A percentile compares a stretch with the other conserved stretches of the same genome.
phyloP scores from a whole-genome alignment of 2,113 vertebrate genomes.

The Procavia capensis region DNA sequence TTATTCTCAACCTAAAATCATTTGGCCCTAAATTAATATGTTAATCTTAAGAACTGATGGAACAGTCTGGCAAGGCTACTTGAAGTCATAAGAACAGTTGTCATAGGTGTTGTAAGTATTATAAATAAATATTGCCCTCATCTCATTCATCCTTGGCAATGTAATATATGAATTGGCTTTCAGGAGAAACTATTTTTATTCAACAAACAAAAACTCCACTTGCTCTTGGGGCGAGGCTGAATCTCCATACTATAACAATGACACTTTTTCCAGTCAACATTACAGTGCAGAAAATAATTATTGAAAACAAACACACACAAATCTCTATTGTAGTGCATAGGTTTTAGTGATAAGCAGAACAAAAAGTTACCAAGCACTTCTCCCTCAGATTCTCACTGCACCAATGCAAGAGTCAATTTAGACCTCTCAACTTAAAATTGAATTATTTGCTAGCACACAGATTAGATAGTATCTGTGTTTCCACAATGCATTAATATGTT shows the following conservation, averaged over 20 bases:
- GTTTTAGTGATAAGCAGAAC: background rate
- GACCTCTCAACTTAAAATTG: slow-evolving; percentile 40
- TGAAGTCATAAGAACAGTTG: background rate
- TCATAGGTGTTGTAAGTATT: background rate
- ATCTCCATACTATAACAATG: background rate
- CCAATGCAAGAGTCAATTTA: slow-evolving; percentile 34
- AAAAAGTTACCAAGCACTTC: slow-evolving; percentile 16
- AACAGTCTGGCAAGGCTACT: background rate
- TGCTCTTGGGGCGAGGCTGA: background rate
- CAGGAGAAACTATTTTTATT: slow-evolving; percentile 27
- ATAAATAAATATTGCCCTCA: slow-evolving; percentile 40
- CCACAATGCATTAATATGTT: background rate
- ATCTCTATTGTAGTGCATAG: background rate
- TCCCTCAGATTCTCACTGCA: background rate
- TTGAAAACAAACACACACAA: slow-evolving; percentile 46
- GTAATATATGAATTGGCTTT: background rate
- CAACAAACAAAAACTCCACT: background rate
- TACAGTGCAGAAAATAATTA: slow-evolving; percentile 42
- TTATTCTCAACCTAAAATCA: slow-evolving; percentile 36
- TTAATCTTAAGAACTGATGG: background rate
- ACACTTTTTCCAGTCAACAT: background rate
- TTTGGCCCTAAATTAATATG: slow-evolving; percentile 4
- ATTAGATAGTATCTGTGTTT: slow-evolving; percentile 30
- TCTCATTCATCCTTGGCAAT: background rate
- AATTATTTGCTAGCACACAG: slow-evolving; percentile 33